Percentiles rank a stretch among this genome's conserved stretches.
Evolutionary conservation across 1,140 invertebrate genomes (phyloP).

Genomic region (Trigoniulus corallinus): DNA sequence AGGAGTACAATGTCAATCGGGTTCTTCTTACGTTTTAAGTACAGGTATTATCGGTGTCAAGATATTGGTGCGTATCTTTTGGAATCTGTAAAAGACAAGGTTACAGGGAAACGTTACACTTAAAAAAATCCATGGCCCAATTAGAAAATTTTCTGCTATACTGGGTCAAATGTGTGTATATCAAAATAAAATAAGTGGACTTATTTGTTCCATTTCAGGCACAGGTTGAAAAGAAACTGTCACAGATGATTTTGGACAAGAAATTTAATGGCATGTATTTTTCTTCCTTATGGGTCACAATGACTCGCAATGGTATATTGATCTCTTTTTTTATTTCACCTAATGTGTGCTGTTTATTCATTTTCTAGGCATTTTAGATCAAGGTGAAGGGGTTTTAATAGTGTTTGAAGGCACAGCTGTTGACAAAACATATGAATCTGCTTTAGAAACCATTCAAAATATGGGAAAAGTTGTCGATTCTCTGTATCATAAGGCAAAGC

Average conservation of each 20-base stretch:
- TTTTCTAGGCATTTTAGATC: constrained; percentile 79
- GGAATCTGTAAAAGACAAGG: too few relatives aligned
- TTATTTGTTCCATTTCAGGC: constrained; percentile 30
- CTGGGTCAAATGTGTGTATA: too few relatives aligned
- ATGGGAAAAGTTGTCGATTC: constrained; percentile 99
- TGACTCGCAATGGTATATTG: not conserved
- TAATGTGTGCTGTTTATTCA: constrained; percentile 4
- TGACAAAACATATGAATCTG: constrained; percentile 94
- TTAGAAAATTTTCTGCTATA: too few relatives aligned
- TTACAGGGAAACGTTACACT: too few relatives aligned
- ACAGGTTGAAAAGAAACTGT: constrained; percentile 94
- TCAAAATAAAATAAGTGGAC: constrained; percentile 9
- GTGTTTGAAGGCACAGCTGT: constrained; percentile 89
- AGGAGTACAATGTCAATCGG: too few relatives aligned
- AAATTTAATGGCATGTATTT: constrained; percentile 49
- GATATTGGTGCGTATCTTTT: too few relatives aligned
- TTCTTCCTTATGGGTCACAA: constrained; percentile 5
- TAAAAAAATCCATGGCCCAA: too few relatives aligned
- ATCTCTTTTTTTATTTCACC: constrained; percentile 1
- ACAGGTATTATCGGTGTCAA: too few relatives aligned
- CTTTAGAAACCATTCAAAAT: constrained; percentile 90
- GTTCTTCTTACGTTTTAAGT: too few relatives aligned
- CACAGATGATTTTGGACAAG: constrained; percentile 99
- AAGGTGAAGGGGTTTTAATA: constrained; percentile 91
- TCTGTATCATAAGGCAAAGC: constrained; percentile 95